Conservation (phyloP, 2,113 vertebrate genomes). For the Carollia perspicillata region DNA sequence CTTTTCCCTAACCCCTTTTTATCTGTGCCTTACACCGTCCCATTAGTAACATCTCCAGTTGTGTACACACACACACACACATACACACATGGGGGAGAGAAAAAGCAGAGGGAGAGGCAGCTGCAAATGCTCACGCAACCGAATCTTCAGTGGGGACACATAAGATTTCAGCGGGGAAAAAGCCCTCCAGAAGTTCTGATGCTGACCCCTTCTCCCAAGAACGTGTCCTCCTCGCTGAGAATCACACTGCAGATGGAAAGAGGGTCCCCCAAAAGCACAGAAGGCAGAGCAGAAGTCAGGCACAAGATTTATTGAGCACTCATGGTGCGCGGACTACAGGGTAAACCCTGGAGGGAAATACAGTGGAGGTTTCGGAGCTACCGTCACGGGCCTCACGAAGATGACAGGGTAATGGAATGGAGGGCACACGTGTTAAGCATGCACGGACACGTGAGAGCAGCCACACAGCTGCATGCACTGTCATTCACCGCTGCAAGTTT, state of each 20-base stretch:
- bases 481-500: neutral
- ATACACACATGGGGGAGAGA: neutral
- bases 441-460: too few relatives aligned
- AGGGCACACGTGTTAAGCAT: neutral
- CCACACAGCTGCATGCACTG: neutral
- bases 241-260: neutral
- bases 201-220: neutral
- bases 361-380: neutral
- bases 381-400: neutral
- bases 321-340: neutral
- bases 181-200: neutral
- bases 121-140: neutral
- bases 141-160: neutral
- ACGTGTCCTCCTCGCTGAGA: neutral
- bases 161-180: neutral
- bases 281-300: neutral
- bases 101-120: neutral
- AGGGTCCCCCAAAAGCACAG: neutral
- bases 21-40: neutral
- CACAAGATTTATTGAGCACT: slow-evolving; percentile 42
- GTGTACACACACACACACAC: neutral
- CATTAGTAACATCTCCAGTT: neutral
- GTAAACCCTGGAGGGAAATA: neutral
- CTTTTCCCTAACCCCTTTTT: neutral
- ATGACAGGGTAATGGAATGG: neutral